Base-by-base conservation (phyloP, 2,113 vertebrate species). In the Aleadryas rufinucha region DNA sequence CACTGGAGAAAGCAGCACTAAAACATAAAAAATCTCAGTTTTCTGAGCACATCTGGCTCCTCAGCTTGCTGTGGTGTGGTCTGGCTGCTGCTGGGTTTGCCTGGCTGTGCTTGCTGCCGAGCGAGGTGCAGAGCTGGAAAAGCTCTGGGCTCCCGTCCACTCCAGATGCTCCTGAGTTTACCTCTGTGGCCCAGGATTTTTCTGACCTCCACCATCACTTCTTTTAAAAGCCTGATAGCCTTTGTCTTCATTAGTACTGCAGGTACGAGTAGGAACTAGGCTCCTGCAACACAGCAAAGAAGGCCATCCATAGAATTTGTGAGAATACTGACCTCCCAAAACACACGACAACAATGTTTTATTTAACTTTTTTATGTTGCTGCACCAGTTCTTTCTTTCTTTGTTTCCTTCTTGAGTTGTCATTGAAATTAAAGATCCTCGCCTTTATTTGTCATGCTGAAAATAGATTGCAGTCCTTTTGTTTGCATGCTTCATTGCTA, bases 401-500 rank as follows among this genome's bases (percentile, higher is more conserved):
- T 91, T 89, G 35, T 78, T 68, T 78, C 77, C 86, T 96, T 89
- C 89, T 95, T 94, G 87, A 91, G 75, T 90, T 93, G 26, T 81
- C 59, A 86, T 87, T 94, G 54, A 89, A 95, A 45, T 82, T 68
- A 71, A 80, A 92, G 64, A 61, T 45, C 41, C 41, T 84, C 86
- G 53, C 56, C 75, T 89, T 88, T 81, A 74, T 83, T 90, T 93
- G 6, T 89, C 52, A 69, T 89, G 84, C 89, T 91, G 71, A 61
- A 97, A 95, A 95, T 92, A 64, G 24, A 91, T 91, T 89, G 53
- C 84, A 23, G 22, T 96, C 71, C 33, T 87, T 79, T 91, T 87
- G 63, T 88, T 93, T 97, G 97, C 97, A 97, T 97, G 97, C 90
- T 96, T 97, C 78, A 53, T 94, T 97, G 88, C 89, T 94, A 81